phyloP scores from a whole-genome alignment of 2,113 vertebrate genomes.

The Daphoenositta chrysoptera region DNA sequence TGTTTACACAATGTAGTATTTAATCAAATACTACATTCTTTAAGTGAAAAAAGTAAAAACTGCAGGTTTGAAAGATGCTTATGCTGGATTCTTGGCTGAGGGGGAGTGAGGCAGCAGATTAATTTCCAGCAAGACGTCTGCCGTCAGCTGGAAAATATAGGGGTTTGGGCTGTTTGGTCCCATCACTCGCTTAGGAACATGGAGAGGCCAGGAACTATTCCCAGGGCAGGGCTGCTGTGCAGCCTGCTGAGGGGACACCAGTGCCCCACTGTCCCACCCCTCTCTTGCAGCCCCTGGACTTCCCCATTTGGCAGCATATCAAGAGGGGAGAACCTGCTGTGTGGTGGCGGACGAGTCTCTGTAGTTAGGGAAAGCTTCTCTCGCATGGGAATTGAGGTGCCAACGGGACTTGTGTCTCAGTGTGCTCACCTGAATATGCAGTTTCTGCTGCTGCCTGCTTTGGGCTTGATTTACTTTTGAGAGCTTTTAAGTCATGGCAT shows the following conservation, averaged over 20 bases:
- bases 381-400: fast-evolving
- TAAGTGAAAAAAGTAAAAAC: background rate
- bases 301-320: background rate
- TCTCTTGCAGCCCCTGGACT: background rate
- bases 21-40: background rate
- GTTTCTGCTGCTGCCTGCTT: background rate
- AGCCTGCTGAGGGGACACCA: background rate
- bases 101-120: background rate
- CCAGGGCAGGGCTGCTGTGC: background rate
- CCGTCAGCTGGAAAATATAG: background rate
- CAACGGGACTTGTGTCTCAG: background rate
- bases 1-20: conserved; percentile 8
- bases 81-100: background rate
- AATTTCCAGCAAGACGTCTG: background rate
- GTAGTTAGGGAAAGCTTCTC: no score
- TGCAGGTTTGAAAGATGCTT: background rate
- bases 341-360: fast-evolving
- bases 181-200: fast-evolving
- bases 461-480: background rate
- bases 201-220: background rate
- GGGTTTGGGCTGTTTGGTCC: background rate
- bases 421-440: fast-evolving
- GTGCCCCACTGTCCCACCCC: background rate
- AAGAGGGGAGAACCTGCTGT: background rate
- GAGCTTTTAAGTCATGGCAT: background rate